Percentiles rank a stretch among this genome's conserved stretches.
Evolutionary conservation across 2,888 invertebrate species (phyloP).

Genomic region (Drosophila suboccidentalis): DNA sequence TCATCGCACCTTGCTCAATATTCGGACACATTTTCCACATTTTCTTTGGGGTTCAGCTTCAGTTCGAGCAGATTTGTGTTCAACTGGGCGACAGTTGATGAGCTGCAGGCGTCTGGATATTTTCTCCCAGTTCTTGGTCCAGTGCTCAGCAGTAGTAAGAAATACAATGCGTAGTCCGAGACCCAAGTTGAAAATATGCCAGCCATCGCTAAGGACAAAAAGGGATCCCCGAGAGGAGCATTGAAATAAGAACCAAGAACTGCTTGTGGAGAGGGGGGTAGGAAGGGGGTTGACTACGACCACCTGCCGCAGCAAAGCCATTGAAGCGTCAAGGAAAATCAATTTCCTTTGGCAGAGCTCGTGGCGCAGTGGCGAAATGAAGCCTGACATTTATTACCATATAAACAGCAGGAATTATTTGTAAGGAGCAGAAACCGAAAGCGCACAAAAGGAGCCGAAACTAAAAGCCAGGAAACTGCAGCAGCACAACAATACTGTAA

Average conservation of each 20-base stretch:
- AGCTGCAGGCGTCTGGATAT: slow-evolving; percentile 31
- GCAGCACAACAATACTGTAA: slow-evolving; percentile 60
- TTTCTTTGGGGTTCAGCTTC: slow-evolving; percentile 13
- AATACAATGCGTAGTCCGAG: slow-evolving; percentile 44
- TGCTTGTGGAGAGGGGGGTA: neutral
- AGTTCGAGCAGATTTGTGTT: slow-evolving; percentile 49
- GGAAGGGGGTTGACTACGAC: neutral
- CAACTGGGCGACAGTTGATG: slow-evolving; percentile 51
- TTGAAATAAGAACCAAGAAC: slow-evolving; percentile 5
- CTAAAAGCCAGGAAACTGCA: slow-evolving; percentile 66
- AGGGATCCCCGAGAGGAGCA: slow-evolving; percentile 8
- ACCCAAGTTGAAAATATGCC: slow-evolving; percentile 47
- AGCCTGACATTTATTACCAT: slow-evolving; percentile 79
- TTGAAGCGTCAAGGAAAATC: slow-evolving; percentile 70
- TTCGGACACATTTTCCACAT: slow-evolving; percentile 29
- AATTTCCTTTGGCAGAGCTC: slow-evolving; percentile 63
- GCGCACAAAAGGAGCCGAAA: slow-evolving; percentile 44
- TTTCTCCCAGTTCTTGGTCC: slow-evolving; percentile 21
- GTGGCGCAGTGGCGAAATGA: slow-evolving; percentile 52
- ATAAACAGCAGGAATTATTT: slow-evolving; percentile 70
- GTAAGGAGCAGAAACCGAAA: slow-evolving; percentile 27
- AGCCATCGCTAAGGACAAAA: slow-evolving; percentile 31
- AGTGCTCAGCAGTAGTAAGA: slow-evolving; percentile 37
- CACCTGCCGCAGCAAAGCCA: slow-evolving; percentile 32
- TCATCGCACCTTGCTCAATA: slow-evolving; percentile 49